Percentiles rank a stretch among this genome's conserved stretches.
phyloP scores from a whole-genome alignment of 23 tunicate genomes.

The Oikopleura dioica region DNA sequence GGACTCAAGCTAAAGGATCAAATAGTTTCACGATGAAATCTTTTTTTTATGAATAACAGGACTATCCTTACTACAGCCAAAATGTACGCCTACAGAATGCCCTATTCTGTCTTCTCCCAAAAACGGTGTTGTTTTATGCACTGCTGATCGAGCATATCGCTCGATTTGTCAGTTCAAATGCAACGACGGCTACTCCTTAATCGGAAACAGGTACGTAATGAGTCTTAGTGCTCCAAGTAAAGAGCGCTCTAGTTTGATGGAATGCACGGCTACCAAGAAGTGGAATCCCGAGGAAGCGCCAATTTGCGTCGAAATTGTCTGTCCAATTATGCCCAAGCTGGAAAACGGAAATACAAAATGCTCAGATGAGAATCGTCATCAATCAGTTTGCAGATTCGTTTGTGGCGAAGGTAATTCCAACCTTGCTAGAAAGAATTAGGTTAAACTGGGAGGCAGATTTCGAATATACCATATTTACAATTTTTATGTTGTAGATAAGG shows the following conservation, averaged over 20 bases:
- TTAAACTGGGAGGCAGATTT: no score
- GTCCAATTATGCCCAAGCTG: neutral
- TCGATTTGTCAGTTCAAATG: slow-evolving; percentile 32
- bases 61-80: no score
- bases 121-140: slow-evolving; percentile 19
- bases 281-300: neutral
- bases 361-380: neutral
- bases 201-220: no score
- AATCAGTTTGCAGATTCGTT: neutral
- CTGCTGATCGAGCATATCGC: slow-evolving; percentile 20
- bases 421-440: no score
- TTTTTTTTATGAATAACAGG: no score
- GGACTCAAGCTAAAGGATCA: slow-evolving; percentile 17
- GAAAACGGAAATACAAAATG: neutral
- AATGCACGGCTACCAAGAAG: neutral
- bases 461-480: no score
- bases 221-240: no score
- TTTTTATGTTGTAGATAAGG: no score
- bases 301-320: neutral
- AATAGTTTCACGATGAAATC: no score
- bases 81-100: neutral
- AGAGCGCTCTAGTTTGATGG: neutral
- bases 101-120: slow-evolving; percentile 5
- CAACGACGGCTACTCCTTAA: slow-evolving; percentile 17
- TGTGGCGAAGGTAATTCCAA: no score